Base-by-base conservation (phyloP, 2,797 vertebrate genomes). In the Hoplostethus atlanticus region DNA sequence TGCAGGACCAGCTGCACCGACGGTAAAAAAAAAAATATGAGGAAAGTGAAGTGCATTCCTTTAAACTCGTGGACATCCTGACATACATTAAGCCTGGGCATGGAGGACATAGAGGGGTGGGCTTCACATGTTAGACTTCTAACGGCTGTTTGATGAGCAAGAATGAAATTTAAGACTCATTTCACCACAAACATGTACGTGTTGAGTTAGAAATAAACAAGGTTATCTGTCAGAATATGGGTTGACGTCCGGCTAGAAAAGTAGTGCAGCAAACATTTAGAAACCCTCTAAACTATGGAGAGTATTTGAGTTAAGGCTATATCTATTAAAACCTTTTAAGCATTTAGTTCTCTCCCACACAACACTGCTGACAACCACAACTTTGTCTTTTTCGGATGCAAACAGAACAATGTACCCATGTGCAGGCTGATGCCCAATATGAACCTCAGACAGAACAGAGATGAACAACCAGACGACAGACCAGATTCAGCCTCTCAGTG, bases 1-100 rank as follows among this genome's bases (percentile, higher is more conserved):
- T 87, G 80, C 72, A 54, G 48, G 64, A 28, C 16, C 85, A 60
- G 71, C 82, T 76, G 78, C 86, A 69, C 21, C 63, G 44, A 54
- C 46, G 68, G 54, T 36, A 10, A 8, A 36, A 1, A 5, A 5
- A 25, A 21, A 1, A 25, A 54, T 30, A 6, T 6, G 2, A 34
- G 31, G 15, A 38, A 38, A 25, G 34, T 21, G n/a, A 53, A 64
- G 73, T 52, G 68, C 78, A 61, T 64, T 69, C 64, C 63, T 54
- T 44, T 6, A 42, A 34, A 52, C 44, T 31, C 16, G 12, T 2
- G 42, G 54, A 63, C 57, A 52, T 17, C 28, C 17, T 58, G 21
- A 64, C 1, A 9, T 51, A 30, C 1, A 10, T 11, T 7, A 54
- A 31, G 40, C 10, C 10, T 42, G 2, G 4, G 12, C 5, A 25